Conservation (phyloP, 2,888 invertebrate genomes). For the Apamea crenata region DNA sequence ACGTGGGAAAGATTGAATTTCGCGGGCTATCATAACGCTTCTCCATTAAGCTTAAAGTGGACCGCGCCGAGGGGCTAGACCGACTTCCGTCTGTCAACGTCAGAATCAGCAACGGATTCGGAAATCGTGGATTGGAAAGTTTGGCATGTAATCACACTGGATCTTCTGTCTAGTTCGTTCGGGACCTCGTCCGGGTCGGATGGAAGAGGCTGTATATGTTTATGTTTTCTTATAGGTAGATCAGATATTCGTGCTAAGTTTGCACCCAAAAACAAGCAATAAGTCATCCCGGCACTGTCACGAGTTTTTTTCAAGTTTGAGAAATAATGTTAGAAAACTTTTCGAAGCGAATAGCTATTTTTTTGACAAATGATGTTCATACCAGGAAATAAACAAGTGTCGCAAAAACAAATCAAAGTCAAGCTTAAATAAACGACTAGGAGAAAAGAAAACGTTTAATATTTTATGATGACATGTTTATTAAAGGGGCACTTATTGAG, state of each 20-base stretch:
- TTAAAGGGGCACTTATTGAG: background rate
- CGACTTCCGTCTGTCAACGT: slow-evolving; percentile 51
- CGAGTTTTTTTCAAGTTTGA: background rate
- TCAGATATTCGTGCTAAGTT: slow-evolving; percentile 5
- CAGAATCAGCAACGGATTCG: slow-evolving; percentile 30
- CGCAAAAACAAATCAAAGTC: background rate
- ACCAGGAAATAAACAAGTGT: background rate
- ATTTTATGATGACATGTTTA: background rate
- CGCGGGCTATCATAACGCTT: background rate
- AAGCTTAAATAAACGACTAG: background rate
- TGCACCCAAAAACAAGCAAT: background rate
- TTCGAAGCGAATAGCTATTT: background rate
- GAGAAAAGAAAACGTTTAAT: background rate
- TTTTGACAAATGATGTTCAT: background rate
- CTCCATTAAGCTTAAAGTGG: slow-evolving; percentile 45
- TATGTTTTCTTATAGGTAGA: background rate
- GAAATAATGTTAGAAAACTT: background rate
- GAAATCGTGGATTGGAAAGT: slow-evolving; percentile 9
- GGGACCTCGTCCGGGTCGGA: background rate
- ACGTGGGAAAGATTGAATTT: background rate
- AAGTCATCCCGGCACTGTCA: background rate
- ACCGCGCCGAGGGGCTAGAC: slow-evolving; percentile 20
- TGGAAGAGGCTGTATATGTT: background rate
- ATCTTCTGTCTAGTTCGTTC: background rate
- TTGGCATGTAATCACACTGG: background rate